Evolutionary conservation across 2,888 invertebrate species (phyloP), one percentile per base, ranked within the genome.

Genomic region (Pseudeuparius sepicola): DNA sequence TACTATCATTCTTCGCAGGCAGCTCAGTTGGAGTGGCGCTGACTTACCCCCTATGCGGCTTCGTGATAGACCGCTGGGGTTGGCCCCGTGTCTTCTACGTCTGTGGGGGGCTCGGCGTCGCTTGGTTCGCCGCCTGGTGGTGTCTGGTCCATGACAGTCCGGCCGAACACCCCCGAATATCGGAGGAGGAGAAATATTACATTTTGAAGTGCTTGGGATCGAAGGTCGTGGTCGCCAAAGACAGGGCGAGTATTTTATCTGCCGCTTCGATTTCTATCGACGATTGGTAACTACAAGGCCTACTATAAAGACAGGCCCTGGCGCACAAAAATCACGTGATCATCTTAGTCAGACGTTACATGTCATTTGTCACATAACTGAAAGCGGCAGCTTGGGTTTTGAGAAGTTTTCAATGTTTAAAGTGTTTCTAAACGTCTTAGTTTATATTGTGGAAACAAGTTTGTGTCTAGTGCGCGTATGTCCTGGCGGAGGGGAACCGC

Each of bases 71-170:
- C 38, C 59, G 61, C 49, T 70, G 69, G 36, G 76, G 77, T 2
- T 85, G 84, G 84, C 75, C 77, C 46, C 69, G 72, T 43, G 78
- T 78, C 1, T 84, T 82, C 55, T 73, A 81, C 50, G 60, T 75
- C 4, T 74, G 73, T 9, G 77, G 75, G 5, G 47, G 65, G 1
- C 48, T 77, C 3, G 77, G 75, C 3, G 62, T 71, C 0, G 16
- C 73, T 5, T 85, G 85, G 84, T 80, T 68, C 49, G 43, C 65
- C 2, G 64, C 67, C 15, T 81, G 81, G 81, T 59, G 67, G 39
- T 56, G 67, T 4, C 56, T 77, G 11, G 75, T 76, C 0, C 75
- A 67, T 44, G 77, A 80, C 47, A 68, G 71, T 11, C 81, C 81
- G 0, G 61, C 63, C 0, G 53, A 71, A 36, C 81, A 82, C 61